Evolutionary conservation across 2,888 invertebrate species (phyloP).

Genomic region (Prosapia bicincta): DNA sequence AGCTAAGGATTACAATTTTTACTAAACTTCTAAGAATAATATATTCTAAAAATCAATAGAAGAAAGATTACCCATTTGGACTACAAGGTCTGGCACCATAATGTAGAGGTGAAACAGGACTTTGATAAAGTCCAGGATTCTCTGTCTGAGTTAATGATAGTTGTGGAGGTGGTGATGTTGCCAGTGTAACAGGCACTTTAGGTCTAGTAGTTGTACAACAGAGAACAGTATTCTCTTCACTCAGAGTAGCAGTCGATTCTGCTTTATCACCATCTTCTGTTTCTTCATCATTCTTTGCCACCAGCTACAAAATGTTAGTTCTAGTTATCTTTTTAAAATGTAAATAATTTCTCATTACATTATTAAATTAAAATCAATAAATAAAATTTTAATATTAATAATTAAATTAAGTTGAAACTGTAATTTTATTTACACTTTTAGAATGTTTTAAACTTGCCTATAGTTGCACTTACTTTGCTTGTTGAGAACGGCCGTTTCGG

Average conservation of each 20-base stretch:
- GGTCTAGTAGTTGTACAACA: neutral
- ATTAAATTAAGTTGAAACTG: neutral
- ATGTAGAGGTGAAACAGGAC: conserved; percentile 53
- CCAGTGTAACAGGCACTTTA: conserved; percentile 26
- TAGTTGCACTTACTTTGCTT: too few species aligned
- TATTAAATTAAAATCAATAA: too few species aligned
- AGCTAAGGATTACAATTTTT: too few species aligned
- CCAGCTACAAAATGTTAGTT: conserved; percentile 52
- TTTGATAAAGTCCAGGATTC: conserved; percentile 46
- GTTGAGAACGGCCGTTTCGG: too few species aligned
- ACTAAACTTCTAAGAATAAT: too few species aligned
- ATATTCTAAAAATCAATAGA: too few species aligned
- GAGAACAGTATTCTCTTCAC: conserved; percentile 29
- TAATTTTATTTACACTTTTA: too few species aligned
- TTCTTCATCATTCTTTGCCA: conserved; percentile 59
- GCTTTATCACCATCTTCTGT: conserved; percentile 47
- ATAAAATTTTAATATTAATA: neutral
- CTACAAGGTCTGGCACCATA: conserved; percentile 29
- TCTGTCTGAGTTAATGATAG: conserved; percentile 10
- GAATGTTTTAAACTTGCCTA: too few species aligned
- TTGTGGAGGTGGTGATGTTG: conserved; percentile 46
- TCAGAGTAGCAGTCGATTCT: conserved; percentile 32
- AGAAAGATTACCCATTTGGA: conserved; percentile 29
- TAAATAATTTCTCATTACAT: too few species aligned
- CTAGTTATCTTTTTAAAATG: neutral